Percentiles rank a stretch among this genome's conserved stretches.
Evolutionary conservation across 2,888 invertebrate species (phyloP).

Genomic region (Dynastes maya): DNA sequence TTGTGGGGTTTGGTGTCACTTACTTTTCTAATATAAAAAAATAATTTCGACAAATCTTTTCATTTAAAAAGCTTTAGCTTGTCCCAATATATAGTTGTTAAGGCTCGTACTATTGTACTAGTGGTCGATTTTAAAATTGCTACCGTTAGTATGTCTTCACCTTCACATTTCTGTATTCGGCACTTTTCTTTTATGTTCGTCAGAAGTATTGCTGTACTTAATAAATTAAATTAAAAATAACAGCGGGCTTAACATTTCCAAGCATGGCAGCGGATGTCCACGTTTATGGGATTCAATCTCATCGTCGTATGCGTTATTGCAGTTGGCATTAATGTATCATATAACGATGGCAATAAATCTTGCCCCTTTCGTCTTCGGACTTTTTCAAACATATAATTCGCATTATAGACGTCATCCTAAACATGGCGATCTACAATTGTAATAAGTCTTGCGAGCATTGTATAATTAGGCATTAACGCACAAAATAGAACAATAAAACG

Average conservation of each 20-base stretch:
- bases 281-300: conserved; percentile 2
- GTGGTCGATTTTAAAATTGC: no score
- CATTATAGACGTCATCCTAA: conserved; percentile 32
- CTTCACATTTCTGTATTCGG: no score
- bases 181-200: no score
- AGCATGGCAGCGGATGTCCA: no score
- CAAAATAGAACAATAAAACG: conserved; percentile 38
- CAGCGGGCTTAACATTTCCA: not conserved
- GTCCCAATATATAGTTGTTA: no score
- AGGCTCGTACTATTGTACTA: no score
- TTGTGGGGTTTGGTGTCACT: no score
- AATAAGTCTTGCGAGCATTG: conserved; percentile 37
- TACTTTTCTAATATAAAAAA: no score
- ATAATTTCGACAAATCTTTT: no score
- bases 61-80: no score
- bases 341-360: conserved; percentile 30
- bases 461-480: conserved; percentile 45
- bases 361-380: not conserved
- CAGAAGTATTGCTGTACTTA: no score
- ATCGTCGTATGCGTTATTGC: not conserved
- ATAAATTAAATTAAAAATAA: not conserved
- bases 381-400: conserved; percentile 38
- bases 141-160: no score
- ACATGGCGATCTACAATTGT: conserved; percentile 41
- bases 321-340: conserved; percentile 1